Conservation (phyloP, 2,888 invertebrate genomes). For the Metalampra italica region DNA sequence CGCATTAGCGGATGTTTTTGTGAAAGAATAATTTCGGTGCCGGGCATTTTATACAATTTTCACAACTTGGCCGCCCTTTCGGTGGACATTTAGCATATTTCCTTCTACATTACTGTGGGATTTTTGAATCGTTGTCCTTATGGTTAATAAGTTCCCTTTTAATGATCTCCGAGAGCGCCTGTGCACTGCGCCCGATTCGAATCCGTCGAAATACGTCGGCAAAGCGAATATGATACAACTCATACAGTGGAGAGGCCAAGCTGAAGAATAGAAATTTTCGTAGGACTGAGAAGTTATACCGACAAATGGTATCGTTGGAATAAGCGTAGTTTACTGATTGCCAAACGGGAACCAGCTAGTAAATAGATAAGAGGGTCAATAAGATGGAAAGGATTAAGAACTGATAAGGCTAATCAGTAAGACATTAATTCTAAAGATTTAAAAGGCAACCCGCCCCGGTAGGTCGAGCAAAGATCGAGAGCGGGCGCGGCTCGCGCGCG, state of each 20-base stretch:
- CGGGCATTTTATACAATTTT: conserved; percentile 22
- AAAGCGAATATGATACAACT: too few relatives aligned
- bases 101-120: conserved; percentile 10
- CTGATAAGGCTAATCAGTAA: conserved; percentile 25
- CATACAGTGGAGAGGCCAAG: too few relatives aligned
- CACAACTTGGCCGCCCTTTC: conserved; percentile 11
- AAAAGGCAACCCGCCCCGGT: conserved; percentile 16
- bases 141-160: not conserved
- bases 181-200: too few relatives aligned
- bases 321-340: too few relatives aligned
- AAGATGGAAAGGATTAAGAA: too few relatives aligned
- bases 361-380: too few relatives aligned
- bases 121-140: conserved; percentile 3
- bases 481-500: conserved; percentile 40
- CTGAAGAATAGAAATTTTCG: too few relatives aligned
- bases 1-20: conserved; percentile 35
- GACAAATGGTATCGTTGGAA: too few relatives aligned
- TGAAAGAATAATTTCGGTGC: conserved; percentile 32
- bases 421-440: conserved; percentile 36
- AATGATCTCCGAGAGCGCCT: too few relatives aligned
- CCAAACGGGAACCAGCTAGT: too few relatives aligned
- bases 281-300: too few relatives aligned
- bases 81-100: conserved; percentile 11
- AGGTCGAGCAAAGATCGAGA: conserved; percentile 31
- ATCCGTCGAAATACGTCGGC: too few relatives aligned